Base-by-base conservation (phyloP, 2,113 vertebrate genomes). In the Muscicapa adusta region DNA sequence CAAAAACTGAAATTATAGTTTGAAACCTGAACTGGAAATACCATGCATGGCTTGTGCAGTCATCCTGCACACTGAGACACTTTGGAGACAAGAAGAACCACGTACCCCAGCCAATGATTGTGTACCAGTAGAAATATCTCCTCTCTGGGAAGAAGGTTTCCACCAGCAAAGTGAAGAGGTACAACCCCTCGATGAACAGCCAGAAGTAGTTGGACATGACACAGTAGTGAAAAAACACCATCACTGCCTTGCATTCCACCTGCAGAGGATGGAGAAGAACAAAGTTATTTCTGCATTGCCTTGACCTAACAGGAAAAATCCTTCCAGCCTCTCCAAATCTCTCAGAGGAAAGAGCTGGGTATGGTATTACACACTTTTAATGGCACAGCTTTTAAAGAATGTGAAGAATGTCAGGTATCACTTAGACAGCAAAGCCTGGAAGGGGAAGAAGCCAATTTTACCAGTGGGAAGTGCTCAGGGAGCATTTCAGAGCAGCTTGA, bases 181-280 rank as follows among this genome's bases (percentile, higher is more conserved):
- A 99, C 65, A 99, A 94, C 16, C 99, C 99, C 82, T 99, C 99
- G 9, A 99, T 99, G 97, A 99, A 99, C 54, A 99, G 98, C 99
- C 99, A 99, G 98, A 99, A 99, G 96, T 99, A 99, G 97, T 99
- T 99, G 97, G 99, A 99, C 98, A 99, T 99, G 45, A 99, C 99
- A 2, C 99, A 99, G 98, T 99, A 99, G 95, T 99, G 99, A 93
- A 99, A 99, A 97, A 99, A 99, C 78, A 99, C 98, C 99, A 99
- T 99, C 76, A 99, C 98, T 2, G 99, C 98, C 97, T 99, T 99
- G 94, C 99, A 99, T n/a, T 98, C 98, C 97, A 99, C 98, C 99
- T 99, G 96, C 50, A 89, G 26, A 54, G 85, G 48, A 65, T 17
- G 5, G 65, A 94, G 40, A 56, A 42, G 86, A 61, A 53, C 14